These are phyloP conservation scores for Polyommatus iphigenia DNA, from an alignment of 2,888 invertebrate species.

Conservation along the genomic window DNA sequence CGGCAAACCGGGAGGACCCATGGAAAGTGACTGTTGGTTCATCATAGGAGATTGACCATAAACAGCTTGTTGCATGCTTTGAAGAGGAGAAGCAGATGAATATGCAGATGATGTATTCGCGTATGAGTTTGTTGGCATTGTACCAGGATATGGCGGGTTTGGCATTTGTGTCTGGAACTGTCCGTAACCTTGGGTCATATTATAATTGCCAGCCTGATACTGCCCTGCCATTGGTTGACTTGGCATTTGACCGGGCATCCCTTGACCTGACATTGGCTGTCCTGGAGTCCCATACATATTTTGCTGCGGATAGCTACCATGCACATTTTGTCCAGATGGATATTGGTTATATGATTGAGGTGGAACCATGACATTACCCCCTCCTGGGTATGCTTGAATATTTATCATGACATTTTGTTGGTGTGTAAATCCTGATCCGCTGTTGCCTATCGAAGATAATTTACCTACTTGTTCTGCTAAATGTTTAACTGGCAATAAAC, in stretches of 20 bases:
- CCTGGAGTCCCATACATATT: slow-evolving; percentile 66
- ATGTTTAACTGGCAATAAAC: slow-evolving; percentile 70
- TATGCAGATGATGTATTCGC: slow-evolving; percentile 58
- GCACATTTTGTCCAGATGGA: slow-evolving; percentile 61
- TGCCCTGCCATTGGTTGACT: slow-evolving; percentile 49
- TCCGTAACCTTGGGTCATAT: slow-evolving; percentile 56
- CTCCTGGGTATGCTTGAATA: slow-evolving; percentile 82
- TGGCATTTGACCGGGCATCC: slow-evolving; percentile 34
- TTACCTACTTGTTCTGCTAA: slow-evolving; percentile 75
- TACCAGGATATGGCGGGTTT: slow-evolving; percentile 59
- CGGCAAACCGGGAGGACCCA: slow-evolving; percentile 55
- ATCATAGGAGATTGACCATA: slow-evolving; percentile 59
- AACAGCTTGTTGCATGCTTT: slow-evolving; percentile 71
- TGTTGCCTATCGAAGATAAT: slow-evolving; percentile 57
- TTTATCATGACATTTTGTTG: slow-evolving; percentile 84
- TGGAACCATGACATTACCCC: slow-evolving; percentile 70
- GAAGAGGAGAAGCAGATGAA: slow-evolving; percentile 63
- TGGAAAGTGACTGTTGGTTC: slow-evolving; percentile 54
- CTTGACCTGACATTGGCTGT: slow-evolving; percentile 50
- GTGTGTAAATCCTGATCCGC: slow-evolving; percentile 71
- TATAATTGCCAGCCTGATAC: slow-evolving; percentile 57
- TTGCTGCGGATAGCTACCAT: slow-evolving; percentile 61
- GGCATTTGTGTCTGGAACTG: slow-evolving; percentile 60
- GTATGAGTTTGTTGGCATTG: slow-evolving; percentile 53
- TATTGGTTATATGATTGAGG: slow-evolving; percentile 70